Evolutionary conservation across 30 jellyfish, hydroid and myxozoan species (phyloP), one percentile per base, ranked within the genome.

Genomic region (Phacellophora camtschatica): DNA sequence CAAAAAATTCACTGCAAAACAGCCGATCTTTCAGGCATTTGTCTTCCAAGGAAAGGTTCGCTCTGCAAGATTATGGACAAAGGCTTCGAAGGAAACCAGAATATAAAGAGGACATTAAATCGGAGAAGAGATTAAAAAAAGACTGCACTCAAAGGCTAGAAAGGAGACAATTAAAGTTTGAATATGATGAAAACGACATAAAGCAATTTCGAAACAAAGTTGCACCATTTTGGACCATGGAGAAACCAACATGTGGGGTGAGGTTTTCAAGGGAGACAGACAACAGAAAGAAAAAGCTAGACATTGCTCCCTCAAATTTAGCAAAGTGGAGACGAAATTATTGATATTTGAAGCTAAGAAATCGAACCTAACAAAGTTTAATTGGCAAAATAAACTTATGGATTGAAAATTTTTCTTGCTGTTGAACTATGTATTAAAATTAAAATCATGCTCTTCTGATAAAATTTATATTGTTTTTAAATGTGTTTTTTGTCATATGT

Each of bases 221-320:
- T n/a, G 98, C 96, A 12, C 98, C 98, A 25, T 92, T 92, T 62
- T 77, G 91, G 75, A 77, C 96, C 15, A 74, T 78, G 80, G 95
- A 88, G 20, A 92, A 92, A 71, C 96, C 98, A 25, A 92, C 97
- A 12, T 92, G 98, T 53, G 98, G 98, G 5, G 92, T 92, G 36
- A 55, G 86, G 31, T 92, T 92, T 48, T 92, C 98, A 3, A 45
- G 91, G 16, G 87, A 69, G 11, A 92, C 98, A 19, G 92, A 85
- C 65, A 71, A 92, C 85, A 66, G 77, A 42, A 92, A 78, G 41
- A 66, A 71, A 57, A 92, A 92, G 41, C 49, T 71, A 30, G 97
- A 96, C 34, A 85, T 92, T 54, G 66, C 53, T 88, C 97, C 98
- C 1, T 72, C 98, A 24, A 92, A 92, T 59, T 76, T 85, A 50